Evolutionary conservation across 2,113 vertebrate species (phyloP).

Genomic region (Caretta caretta): DNA sequence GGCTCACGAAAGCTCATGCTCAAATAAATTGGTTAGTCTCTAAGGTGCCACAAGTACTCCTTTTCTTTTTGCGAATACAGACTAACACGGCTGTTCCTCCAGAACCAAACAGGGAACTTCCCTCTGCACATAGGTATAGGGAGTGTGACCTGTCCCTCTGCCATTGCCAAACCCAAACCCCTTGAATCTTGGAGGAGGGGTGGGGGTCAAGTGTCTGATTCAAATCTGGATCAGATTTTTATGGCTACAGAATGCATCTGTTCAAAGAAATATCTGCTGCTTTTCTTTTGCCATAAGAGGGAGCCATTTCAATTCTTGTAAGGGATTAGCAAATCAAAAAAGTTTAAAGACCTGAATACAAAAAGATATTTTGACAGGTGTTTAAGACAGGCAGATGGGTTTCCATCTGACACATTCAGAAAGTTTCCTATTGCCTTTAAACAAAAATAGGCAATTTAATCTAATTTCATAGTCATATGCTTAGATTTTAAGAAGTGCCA

Average conservation of each 20-base stretch:
- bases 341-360: neutral
- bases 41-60: too few relatives aligned
- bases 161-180: neutral
- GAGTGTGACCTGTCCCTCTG: neutral
- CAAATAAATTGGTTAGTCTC: too few relatives aligned
- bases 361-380: neutral
- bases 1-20: too few relatives aligned
- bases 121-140: neutral
- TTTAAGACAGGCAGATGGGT: neutral
- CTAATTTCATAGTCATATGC: conserved; percentile 9
- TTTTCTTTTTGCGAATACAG: too few relatives aligned
- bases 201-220: neutral
- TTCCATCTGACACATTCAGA: conserved; percentile 43
- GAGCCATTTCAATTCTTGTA: conserved; percentile 66
- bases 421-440: conserved; percentile 59
- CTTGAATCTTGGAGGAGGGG: neutral
- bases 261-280: neutral
- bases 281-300: conserved; percentile 72
- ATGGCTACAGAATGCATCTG: neutral
- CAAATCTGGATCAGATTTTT: neutral
- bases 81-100: too few relatives aligned
- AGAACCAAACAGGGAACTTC: neutral
- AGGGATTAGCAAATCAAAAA: neutral
- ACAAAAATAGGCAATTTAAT: conserved; percentile 18
- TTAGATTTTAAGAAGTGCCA: conserved; percentile 36